phyloP scores from a whole-genome alignment of 2,113 vertebrate species.

The Aldabrachelys gigantea region DNA sequence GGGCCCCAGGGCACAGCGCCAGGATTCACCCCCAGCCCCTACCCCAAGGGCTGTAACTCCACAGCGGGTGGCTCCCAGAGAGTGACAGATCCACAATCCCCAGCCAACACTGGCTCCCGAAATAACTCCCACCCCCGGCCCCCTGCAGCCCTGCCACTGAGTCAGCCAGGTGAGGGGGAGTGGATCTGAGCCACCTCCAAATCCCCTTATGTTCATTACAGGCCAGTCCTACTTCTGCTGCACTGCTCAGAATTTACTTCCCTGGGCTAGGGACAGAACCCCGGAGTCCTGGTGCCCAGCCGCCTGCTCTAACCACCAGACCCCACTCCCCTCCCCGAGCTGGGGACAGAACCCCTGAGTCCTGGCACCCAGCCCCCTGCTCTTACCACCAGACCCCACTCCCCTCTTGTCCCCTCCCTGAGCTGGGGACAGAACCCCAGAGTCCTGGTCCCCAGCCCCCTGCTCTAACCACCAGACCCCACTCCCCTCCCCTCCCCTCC shows the following conservation, averaged over 20 bases:
- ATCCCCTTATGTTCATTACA: neutral
- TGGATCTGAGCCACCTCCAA: too few species aligned
- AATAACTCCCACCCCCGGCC: neutral
- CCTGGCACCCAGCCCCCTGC: neutral
- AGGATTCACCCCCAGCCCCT: neutral
- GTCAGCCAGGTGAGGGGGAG: neutral
- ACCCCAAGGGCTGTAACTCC: neutral
- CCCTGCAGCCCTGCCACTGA: neutral
- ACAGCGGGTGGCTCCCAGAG: neutral
- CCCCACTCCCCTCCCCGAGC: too few species aligned
- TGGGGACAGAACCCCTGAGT: too few species aligned
- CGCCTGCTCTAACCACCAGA: neutral
- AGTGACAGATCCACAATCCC: neutral
- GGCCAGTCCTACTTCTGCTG: neutral
- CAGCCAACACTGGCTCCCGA: neutral
- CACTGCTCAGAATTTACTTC: neutral
- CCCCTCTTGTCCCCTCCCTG: too few species aligned
- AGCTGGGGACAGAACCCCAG: neutral
- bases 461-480: neutral
- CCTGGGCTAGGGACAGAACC: neutral
- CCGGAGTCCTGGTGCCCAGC: fast-evolving
- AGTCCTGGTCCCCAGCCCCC: neutral
- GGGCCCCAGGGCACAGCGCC: too few species aligned
- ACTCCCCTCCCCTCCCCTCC: too few species aligned
- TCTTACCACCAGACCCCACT: neutral